phyloP scores from a whole-genome alignment of 2,797 vertebrate genomes.

The Pangasius krempfi region DNA sequence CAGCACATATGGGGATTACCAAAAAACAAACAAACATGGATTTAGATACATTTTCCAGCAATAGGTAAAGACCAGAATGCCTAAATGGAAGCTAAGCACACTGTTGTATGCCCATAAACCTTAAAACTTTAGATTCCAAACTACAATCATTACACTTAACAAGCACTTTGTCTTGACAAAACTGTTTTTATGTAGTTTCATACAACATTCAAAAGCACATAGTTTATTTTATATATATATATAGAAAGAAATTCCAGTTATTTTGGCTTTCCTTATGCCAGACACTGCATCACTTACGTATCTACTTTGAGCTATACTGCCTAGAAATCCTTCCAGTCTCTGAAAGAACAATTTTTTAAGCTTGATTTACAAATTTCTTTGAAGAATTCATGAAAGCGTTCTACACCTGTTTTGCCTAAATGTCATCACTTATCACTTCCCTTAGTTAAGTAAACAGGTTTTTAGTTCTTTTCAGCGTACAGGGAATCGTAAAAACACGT shows the following conservation, averaged over 20 bases:
- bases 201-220: neutral
- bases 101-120: too few species aligned
- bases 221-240: neutral
- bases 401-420: neutral
- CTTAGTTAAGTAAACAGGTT: neutral
- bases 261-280: neutral
- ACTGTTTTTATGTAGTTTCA: neutral
- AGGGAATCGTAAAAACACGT: neutral
- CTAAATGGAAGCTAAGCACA: neutral
- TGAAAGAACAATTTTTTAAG: neutral
- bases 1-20: neutral
- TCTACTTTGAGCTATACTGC: neutral
- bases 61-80: neutral
- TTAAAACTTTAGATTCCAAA: neutral
- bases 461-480: constrained; percentile 13
- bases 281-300: neutral
- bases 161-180: too few species aligned
- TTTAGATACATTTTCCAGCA: neutral
- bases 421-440: neutral
- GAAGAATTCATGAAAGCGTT: neutral
- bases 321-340: neutral
- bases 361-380: neutral
- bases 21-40: neutral
- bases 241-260: neutral
- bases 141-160: neutral